Conservation (phyloP, 2,888 invertebrate species). For the Pegoplata infirma region DNA sequence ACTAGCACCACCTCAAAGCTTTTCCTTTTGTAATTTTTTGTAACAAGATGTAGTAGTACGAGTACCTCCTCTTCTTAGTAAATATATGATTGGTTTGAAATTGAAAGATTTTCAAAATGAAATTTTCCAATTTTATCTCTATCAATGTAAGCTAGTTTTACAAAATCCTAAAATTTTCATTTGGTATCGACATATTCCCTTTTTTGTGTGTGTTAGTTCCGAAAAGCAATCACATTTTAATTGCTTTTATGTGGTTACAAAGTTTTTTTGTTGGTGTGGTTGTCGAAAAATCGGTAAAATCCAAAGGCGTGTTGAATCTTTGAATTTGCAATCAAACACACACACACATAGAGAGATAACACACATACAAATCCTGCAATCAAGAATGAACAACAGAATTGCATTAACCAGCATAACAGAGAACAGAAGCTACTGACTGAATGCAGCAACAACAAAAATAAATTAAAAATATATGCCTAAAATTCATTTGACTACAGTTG, state of each 20-base stretch:
- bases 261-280: neutral
- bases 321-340: slow-evolving; percentile 41
- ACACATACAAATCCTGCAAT: slow-evolving; percentile 32
- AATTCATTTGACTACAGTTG: slow-evolving; percentile 40
- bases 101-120: slow-evolving; percentile 32
- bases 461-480: slow-evolving; percentile 1
- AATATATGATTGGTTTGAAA: slow-evolving; percentile 54
- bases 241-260: slow-evolving; percentile 71
- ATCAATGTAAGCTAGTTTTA: neutral
- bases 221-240: slow-evolving; percentile 75
- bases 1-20: neutral
- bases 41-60: slow-evolving; percentile 1
- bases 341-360: slow-evolving; percentile 33
- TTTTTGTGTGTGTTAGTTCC: slow-evolving; percentile 20
- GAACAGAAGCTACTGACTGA: slow-evolving; percentile 44
- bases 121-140: slow-evolving; percentile 8
- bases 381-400: slow-evolving; percentile 5
- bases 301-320: slow-evolving; percentile 53
- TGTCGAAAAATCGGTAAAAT: slow-evolving; percentile 40
- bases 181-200: neutral
- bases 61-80: slow-evolving; percentile 54
- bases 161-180: neutral
- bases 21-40: neutral
- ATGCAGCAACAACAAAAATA: too few relatives aligned
- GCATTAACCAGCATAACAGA: neutral